These are phyloP conservation scores for Botia almorhae DNA, from an alignment of 2,797 vertebrate genomes.

Conservation along the genomic window DNA sequence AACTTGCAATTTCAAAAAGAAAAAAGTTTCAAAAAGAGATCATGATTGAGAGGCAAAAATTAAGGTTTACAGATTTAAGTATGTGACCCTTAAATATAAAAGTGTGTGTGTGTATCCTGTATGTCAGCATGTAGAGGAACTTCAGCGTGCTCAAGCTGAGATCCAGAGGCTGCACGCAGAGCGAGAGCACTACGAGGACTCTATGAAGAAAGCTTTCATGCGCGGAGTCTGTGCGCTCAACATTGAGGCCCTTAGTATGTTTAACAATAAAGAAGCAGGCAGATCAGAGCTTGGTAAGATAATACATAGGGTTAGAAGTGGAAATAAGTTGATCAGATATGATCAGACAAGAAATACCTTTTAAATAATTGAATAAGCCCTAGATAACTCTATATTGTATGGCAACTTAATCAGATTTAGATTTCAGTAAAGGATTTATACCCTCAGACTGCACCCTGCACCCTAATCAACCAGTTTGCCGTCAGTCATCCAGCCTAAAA, in stretches of 20 bases:
- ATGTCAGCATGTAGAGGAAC: conserved; percentile 78
- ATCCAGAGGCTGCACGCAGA: conserved; percentile 85
- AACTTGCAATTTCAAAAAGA: no score
- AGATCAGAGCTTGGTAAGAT: conserved; percentile 71
- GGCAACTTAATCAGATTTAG: conserved; percentile 1
- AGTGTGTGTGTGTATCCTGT: neutral
- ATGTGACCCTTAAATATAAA: neutral
- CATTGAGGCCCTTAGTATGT: conserved; percentile 94
- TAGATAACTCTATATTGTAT: neutral
- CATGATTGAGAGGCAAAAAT: no score
- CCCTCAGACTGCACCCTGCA: neutral
- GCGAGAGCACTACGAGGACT: conserved; percentile 88
- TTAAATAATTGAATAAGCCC: neutral
- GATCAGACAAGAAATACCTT: neutral
- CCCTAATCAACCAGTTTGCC: neutral
- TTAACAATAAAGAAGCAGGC: conserved; percentile 79
- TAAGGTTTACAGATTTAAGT: neutral
- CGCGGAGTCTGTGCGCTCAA: conserved; percentile 96
- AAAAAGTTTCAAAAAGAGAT: no score
- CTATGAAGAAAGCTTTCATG: conserved; percentile 98
- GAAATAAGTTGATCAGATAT: no score
- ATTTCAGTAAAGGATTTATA: neutral
- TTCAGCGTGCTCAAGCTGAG: conserved; percentile 85
- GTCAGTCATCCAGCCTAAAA: neutral
- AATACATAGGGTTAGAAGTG: neutral